Conservation (phyloP, 1,140 invertebrate genomes). For the Lethocerus indicus region DNA sequence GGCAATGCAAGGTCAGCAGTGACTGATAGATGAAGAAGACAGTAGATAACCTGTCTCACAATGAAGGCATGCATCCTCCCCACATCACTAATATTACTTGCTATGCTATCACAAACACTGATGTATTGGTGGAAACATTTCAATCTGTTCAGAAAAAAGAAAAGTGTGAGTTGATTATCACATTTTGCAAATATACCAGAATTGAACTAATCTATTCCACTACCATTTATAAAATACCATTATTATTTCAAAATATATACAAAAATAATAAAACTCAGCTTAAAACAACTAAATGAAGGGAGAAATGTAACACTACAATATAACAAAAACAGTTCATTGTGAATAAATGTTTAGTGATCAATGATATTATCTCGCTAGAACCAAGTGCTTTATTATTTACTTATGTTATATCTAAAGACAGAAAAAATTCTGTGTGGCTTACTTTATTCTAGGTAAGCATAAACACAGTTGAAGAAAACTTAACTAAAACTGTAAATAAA, state of each 20-base stretch:
- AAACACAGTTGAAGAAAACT: neutral
- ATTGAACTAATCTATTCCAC: neutral
- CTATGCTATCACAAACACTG: neutral
- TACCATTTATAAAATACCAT: neutral
- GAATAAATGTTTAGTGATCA: too few relatives aligned
- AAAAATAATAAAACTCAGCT: too few relatives aligned
- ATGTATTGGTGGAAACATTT: slow-evolving; percentile 11
- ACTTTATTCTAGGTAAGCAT: neutral
- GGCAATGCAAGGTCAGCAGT: neutral
- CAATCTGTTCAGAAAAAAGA: slow-evolving; percentile 2
- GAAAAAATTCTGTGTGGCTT: neutral
- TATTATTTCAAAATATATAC: neutral
- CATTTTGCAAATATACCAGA: neutral
- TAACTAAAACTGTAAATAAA: neutral
- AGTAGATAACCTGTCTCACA: neutral
- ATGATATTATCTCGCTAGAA: too few relatives aligned
- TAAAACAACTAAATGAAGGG: too few relatives aligned
- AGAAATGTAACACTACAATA: too few relatives aligned
- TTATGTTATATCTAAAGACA: neutral
- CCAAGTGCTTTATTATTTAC: too few relatives aligned
- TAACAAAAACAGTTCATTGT: too few relatives aligned
- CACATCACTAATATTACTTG: neutral
- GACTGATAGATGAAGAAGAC: slow-evolving; percentile 1
- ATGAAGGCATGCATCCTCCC: slow-evolving; percentile 1
- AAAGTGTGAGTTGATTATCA: neutral